Conservation (phyloP, 2,888 invertebrate species). For the Coelinius sp. region DNA sequence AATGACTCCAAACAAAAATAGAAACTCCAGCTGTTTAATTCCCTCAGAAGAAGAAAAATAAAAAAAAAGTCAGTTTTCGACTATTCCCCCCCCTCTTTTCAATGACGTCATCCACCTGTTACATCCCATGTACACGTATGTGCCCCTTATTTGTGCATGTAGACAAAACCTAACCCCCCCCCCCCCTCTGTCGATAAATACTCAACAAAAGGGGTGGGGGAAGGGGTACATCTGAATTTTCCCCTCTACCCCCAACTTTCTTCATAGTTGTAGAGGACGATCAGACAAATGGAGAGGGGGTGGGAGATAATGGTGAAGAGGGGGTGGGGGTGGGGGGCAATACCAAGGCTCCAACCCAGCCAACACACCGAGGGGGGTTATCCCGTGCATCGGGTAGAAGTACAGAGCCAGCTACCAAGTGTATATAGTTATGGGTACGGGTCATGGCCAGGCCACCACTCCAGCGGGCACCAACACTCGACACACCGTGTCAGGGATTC, state of each 20-base stretch:
- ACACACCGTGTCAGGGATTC: constrained; percentile 35
- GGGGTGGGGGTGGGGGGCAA: constrained; percentile 25
- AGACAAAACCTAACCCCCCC: too few relatives aligned
- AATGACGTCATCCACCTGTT: constrained; percentile 68
- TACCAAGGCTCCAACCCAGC: constrained; percentile 30
- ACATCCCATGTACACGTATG: constrained; percentile 52
- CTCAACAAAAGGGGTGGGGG: too few relatives aligned
- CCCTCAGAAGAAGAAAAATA: background rate
- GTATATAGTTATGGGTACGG: constrained; percentile 50
- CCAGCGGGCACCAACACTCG: constrained; percentile 42
- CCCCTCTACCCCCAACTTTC: too few relatives aligned
- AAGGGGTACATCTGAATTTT: too few relatives aligned
- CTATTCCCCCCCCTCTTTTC: constrained; percentile 49
- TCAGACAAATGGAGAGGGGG: constrained; percentile 1
- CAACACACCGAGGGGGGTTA: constrained; percentile 46
- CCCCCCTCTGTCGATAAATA: too few relatives aligned
- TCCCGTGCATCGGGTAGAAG: constrained; percentile 46
- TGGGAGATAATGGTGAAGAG: constrained; percentile 11
- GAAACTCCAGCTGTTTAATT: constrained; percentile 40
- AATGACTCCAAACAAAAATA: constrained; percentile 1
- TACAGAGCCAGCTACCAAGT: too few relatives aligned
- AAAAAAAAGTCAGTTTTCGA: too few relatives aligned
- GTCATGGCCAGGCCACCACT: constrained; percentile 68
- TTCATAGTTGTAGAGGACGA: too few relatives aligned
- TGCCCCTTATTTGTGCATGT: background rate